Conservation (phyloP, 2,797 vertebrate species). For the Sebastes matsubarae region DNA sequence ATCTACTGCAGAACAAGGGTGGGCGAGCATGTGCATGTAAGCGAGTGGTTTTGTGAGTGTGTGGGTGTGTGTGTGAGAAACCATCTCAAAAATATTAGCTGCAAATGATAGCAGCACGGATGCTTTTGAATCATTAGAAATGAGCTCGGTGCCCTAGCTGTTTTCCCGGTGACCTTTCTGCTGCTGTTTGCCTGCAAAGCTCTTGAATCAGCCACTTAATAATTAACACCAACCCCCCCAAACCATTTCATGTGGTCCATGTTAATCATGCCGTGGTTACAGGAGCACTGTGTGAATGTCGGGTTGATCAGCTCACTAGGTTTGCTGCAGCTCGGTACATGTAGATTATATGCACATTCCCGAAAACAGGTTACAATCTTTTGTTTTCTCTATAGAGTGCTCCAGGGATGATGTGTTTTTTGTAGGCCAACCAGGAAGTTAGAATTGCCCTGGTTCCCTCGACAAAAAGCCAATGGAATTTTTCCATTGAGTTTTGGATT, state of each 20-base stretch:
- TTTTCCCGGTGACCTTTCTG: slow-evolving; percentile 28
- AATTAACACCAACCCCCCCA: slow-evolving; percentile 43
- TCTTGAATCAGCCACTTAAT: slow-evolving; percentile 50
- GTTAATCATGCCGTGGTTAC: slow-evolving; percentile 19
- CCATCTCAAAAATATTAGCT: slow-evolving; percentile 22
- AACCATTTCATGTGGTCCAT: slow-evolving; percentile 36
- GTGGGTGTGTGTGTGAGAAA: slow-evolving; percentile 20
- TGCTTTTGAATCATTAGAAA: slow-evolving; percentile 20
- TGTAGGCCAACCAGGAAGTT: too few relatives aligned
- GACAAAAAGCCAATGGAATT: too few relatives aligned
- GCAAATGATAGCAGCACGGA: slow-evolving; percentile 1
- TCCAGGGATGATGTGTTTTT: too few relatives aligned
- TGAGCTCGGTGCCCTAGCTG: neutral
- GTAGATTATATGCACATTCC: neutral
- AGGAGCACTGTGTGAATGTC: slow-evolving; percentile 2
- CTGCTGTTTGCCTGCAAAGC: slow-evolving; percentile 37
- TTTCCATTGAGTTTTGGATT: too few relatives aligned
- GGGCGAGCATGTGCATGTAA: neutral
- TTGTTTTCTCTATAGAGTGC: neutral
- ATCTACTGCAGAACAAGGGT: slow-evolving; percentile 20
- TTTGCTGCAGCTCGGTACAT: neutral
- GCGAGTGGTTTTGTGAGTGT: slow-evolving; percentile 3
- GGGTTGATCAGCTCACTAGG: neutral
- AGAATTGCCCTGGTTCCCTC: too few relatives aligned
- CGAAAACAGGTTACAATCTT: neutral